phyloP scores from a whole-genome alignment of 1,140 invertebrate species.

The Cataglyphis hispanica region DNA sequence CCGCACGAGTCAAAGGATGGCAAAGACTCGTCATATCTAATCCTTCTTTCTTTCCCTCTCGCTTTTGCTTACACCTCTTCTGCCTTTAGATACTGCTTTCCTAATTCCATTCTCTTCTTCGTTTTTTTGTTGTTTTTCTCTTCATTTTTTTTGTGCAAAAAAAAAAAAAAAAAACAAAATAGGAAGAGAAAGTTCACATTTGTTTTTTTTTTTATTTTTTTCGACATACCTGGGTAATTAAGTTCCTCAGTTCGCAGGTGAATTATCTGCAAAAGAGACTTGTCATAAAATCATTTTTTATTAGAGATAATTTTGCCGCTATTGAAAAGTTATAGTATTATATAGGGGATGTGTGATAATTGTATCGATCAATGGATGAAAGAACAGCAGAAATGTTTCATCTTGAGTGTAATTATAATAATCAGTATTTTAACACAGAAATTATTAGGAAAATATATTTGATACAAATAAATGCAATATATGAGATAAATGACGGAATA shows the following conservation, averaged over 20 bases:
- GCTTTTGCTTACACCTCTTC: neutral
- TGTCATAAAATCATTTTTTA: conserved; percentile 66
- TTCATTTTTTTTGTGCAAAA: neutral
- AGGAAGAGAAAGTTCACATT: conserved; percentile 53
- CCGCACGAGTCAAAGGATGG: conserved; percentile 63
- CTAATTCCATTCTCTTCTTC: neutral
- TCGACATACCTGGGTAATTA: conserved; percentile 68
- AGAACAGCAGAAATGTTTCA: conserved; percentile 2
- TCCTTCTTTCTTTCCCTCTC: neutral
- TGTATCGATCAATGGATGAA: conserved; percentile 35
- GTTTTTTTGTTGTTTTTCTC: neutral
- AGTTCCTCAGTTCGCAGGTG: conserved; percentile 66
- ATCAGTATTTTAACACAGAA: neutral
- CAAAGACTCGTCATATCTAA: conserved; percentile 32
- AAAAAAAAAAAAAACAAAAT: no score
- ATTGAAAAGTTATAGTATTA: conserved; percentile 38
- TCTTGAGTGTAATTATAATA: conserved; percentile 5
- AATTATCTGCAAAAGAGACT: conserved; percentile 68
- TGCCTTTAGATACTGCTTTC: neutral
- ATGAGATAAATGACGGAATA: neutral
- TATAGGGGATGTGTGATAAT: conserved; percentile 55
- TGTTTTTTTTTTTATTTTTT: conserved; percentile 68
- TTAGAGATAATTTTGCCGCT: conserved; percentile 55
- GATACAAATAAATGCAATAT: neutral
- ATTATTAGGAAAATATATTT: conserved; percentile 15